Evolutionary conservation across 2,888 invertebrate genomes (phyloP).

Genomic region (Shargacucullia verbasci): DNA sequence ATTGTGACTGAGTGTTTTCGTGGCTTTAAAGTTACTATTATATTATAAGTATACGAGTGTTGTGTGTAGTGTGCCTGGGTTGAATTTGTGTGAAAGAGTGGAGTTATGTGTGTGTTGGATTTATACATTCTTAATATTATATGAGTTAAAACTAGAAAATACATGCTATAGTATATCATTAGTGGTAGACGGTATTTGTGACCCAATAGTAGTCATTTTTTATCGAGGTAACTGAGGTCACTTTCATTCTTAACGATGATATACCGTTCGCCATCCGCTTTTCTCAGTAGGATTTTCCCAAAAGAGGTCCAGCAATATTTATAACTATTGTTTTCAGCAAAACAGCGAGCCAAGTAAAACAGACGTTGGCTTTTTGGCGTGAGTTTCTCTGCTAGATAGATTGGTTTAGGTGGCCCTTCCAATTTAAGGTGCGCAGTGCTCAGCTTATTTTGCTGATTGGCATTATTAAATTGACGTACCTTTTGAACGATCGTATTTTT

Average conservation of each 20-base stretch:
- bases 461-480: neutral
- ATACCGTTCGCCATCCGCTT: neutral
- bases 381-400: neutral
- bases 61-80: too few relatives aligned
- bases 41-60: too few relatives aligned
- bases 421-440: neutral
- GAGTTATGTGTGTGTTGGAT: too few relatives aligned
- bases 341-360: neutral
- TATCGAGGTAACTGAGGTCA: neutral
- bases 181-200: too few relatives aligned
- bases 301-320: neutral
- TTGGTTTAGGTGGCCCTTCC: neutral
- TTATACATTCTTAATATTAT: too few relatives aligned
- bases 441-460: neutral
- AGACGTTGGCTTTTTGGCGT: neutral
- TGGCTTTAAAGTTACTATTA: too few relatives aligned
- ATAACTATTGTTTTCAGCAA: neutral
- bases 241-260: neutral
- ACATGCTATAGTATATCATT: too few relatives aligned
- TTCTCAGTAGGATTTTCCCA: neutral
- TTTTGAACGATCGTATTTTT: neutral
- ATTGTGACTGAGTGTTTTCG: too few relatives aligned
- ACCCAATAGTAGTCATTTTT: neutral
- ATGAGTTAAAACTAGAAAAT: too few relatives aligned
- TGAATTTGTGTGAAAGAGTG: too few relatives aligned